phyloP scores from a whole-genome alignment of 2,888 invertebrate species.

The Entomobrya proxima region DNA sequence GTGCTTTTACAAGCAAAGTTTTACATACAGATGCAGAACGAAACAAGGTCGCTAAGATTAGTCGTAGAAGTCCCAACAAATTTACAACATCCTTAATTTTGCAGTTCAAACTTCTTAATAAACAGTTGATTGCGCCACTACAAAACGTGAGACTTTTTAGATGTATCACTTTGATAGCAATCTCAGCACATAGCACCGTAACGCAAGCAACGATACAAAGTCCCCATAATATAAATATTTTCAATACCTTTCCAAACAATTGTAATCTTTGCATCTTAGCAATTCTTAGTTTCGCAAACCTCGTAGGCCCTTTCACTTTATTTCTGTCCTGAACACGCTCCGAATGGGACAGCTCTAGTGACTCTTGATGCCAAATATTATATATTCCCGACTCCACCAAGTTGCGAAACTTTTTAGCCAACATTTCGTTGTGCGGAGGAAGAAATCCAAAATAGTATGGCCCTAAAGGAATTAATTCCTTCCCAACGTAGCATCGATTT shows the following conservation, averaged over 20 bases:
- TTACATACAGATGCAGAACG: no score
- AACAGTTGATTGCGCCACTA: no score
- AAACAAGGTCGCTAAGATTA: no score
- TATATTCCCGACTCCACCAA: not conserved
- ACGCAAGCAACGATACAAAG: not conserved
- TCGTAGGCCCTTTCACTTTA: not conserved
- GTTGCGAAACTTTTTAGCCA: not conserved
- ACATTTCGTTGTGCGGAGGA: not conserved
- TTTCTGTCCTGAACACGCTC: not conserved
- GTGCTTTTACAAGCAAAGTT: no score
- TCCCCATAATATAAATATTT: not conserved
- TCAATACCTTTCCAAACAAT: not conserved
- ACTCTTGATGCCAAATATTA: not conserved
- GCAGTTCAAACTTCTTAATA: no score
- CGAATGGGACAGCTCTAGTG: not conserved
- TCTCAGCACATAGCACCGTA: not conserved
- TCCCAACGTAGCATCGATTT: constrained; percentile 11
- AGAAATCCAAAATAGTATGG: not conserved
- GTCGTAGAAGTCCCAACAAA: no score
- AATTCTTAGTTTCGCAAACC: not conserved
- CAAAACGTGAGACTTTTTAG: no score
- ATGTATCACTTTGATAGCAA: no score
- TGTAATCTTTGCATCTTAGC: not conserved
- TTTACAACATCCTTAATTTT: no score
- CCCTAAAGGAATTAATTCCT: not conserved